phyloP scores from a whole-genome alignment of 1,140 invertebrate species.

The Popillia japonica region DNA sequence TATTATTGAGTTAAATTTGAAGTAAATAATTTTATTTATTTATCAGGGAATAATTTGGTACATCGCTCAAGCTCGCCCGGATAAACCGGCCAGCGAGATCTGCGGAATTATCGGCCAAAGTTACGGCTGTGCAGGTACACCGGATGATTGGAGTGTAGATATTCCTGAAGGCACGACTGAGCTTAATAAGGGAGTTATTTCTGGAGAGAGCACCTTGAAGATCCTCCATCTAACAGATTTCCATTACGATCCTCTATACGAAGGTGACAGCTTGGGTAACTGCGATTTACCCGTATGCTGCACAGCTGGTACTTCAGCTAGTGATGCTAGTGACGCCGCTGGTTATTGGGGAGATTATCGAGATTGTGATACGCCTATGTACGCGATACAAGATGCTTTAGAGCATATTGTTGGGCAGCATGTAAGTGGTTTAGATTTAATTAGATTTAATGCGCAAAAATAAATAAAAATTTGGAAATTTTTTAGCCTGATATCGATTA shows the following conservation, averaged over 20 bases:
- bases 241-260: slow-evolving; percentile 80
- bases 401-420: slow-evolving; percentile 41
- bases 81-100: slow-evolving; percentile 61
- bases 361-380: slow-evolving; percentile 72
- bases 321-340: slow-evolving; percentile 59
- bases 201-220: slow-evolving; percentile 64
- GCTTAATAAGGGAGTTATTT: slow-evolving; percentile 66
- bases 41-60: slow-evolving; percentile 65
- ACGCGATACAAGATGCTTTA: slow-evolving; percentile 37
- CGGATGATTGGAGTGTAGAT: slow-evolving; percentile 67
- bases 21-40: too few relatives aligned
- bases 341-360: slow-evolving; percentile 81
- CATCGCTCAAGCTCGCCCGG: slow-evolving; percentile 64
- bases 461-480: slow-evolving; percentile 33
- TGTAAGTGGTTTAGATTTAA: slow-evolving; percentile 33
- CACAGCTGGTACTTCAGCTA: slow-evolving; percentile 55
- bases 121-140: slow-evolving; percentile 54
- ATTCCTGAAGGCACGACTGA: slow-evolving; percentile 56
- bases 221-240: slow-evolving; percentile 56
- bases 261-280: slow-evolving; percentile 67
- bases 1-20: too few relatives aligned
- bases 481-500: slow-evolving; percentile 71
- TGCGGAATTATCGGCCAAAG: slow-evolving; percentile 67
- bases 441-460: not conserved
- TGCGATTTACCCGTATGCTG: slow-evolving; percentile 83